Evolutionary conservation across 2,113 vertebrate species (phyloP), one percentile per base, ranked within the genome.

Genomic region (Eublepharis macularius): DNA sequence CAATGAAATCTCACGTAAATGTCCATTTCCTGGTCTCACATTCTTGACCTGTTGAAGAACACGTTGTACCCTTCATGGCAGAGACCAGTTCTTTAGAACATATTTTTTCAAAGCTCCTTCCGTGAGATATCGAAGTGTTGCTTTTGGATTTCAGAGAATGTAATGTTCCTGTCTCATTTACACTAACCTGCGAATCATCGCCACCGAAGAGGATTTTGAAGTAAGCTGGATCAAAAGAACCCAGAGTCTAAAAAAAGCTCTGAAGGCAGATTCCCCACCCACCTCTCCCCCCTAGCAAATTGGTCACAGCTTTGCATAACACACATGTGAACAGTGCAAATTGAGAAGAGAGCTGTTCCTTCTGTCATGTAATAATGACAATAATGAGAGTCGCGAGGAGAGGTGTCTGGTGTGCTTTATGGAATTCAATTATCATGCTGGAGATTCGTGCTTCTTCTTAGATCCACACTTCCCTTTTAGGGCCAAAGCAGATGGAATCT

Each of bases 141-240:
- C 41, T 16, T n/a, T 36, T 47, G 21, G 36, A 32, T 63, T 12
- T 74, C n/a, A 16, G 26, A 65, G 76, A 65, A 87, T 36, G 29
- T 45, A n/a, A 63, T 73, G 66, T 87, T 83, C 60, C 75, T 41
- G 43, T 70, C 49, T 83, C 49, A 73, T 65, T 82, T 77, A 12
- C 26, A 79, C n/a, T 29, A 63, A 36, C 39, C 75, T 72, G 51
- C 21, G 77, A 41, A 24, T 70, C 76, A 32, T 70, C 41, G 34
- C 39, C 4, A 21, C n/a, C 57, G 39, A 57, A 69, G 32, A 72
- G 73, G 57, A 8, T 21, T 70, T 41, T 65, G 51, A 70, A 77
- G 7, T n/a, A 77, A 70, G 24, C 6, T 4, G 19, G 29, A 3
- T 41, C 34, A 60, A 73, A 78, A 73, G 16, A 41, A 82, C 4